Conservation (phyloP, 2,797 vertebrate species). For the Poecilia picta region DNA sequence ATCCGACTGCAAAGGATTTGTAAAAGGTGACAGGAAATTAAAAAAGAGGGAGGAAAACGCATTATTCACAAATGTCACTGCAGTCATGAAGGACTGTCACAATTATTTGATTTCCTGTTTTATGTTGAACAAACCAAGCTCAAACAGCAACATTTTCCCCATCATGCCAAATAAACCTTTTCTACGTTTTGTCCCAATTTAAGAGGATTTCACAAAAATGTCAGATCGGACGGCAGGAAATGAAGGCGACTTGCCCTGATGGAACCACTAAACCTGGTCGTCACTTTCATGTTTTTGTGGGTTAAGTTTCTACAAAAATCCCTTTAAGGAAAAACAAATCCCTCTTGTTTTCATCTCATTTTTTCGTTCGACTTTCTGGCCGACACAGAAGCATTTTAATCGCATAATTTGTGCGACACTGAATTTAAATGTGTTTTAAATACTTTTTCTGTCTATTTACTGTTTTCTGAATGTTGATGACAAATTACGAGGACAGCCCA, state of each 20-base stretch:
- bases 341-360: slow-evolving; percentile 14
- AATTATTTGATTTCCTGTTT: no score
- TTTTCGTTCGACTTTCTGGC: not conserved
- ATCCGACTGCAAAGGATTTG: no score
- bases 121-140: not conserved
- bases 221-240: slow-evolving; percentile 45
- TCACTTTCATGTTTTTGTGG: slow-evolving; percentile 23
- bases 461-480: slow-evolving; percentile 13
- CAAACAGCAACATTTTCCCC: slow-evolving; percentile 15
- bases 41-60: no score
- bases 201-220: slow-evolving; percentile 41
- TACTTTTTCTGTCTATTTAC: slow-evolving; percentile 15
- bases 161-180: slow-evolving; percentile 57
- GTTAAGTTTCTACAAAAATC: slow-evolving; percentile 19
- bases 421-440: not conserved
- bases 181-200: slow-evolving; percentile 37
- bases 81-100: no score
- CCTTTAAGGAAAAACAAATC: slow-evolving; percentile 5
- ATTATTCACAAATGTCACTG: no score
- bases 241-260: slow-evolving; percentile 21
- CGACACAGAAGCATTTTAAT: slow-evolving; percentile 16
- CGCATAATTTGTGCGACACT: not conserved
- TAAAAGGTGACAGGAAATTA: no score
- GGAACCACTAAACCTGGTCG: slow-evolving; percentile 22
- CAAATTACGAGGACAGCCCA: slow-evolving; percentile 10